Evolutionary conservation across 2,113 vertebrate genomes (phyloP), one percentile per base, ranked within the genome.

Genomic region (Oriolus oriolus): DNA sequence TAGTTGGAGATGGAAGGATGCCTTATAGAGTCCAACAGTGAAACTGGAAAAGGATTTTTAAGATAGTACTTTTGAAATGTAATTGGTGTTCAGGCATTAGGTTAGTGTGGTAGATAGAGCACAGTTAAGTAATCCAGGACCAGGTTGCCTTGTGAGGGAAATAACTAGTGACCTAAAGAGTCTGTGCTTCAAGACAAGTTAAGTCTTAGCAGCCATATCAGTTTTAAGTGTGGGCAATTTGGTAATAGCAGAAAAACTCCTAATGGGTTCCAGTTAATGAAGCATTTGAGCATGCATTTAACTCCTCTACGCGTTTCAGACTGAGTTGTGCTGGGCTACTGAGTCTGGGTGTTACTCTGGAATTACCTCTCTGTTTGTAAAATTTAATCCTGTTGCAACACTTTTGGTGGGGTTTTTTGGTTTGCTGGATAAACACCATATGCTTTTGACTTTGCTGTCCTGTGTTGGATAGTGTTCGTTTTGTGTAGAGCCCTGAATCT

Each of bases 341-440:
- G 53, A 66, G 16, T 33, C 47, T 64, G 65, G 9, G 8, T 42
- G 26, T 74, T 53, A 26, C 16, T 90, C 39, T 59, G 54, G 8
- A 74, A 37, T 22, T 61, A 21, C 12, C 11, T 60, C 39, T 80
- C 30, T 61, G 3, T 45, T 64, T 69, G 64, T 75, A 30, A 75
- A 84, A 74, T 27, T 3, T 31, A 57, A 42, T 42, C 30, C 42
- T 82, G 16, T 42, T 93, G 14, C 6, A 82, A 49, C 41, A 16
- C 2, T 39, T 66, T 8, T 0, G 7, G 30, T n/a, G 24, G n/a
- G 10, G 5, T 4, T 13, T 26, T 39, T 66, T 66, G 54, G 47
- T 69, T 87, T 80, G 28, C 37, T 65, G 57, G 24, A 52, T 80
- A 60, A 90, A 31, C 28, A 41, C 17, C 28, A 10, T n/a, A 10